Conservation (phyloP, 2,113 vertebrate genomes). For the Puffinus mauretanicus region DNA sequence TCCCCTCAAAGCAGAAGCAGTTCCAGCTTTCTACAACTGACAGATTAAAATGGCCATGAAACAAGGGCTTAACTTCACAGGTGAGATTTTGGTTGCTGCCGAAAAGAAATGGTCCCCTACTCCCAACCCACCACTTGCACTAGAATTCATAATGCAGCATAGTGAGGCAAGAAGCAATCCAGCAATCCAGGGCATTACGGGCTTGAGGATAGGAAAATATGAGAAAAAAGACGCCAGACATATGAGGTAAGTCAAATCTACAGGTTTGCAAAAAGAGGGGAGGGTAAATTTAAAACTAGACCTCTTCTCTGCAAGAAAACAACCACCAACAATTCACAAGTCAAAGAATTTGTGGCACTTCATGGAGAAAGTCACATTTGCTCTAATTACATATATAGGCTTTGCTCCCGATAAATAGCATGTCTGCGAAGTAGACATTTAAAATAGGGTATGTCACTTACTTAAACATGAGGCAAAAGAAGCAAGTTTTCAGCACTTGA, state of each 20-base stretch:
- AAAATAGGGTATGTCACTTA: not conserved
- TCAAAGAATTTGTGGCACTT: not conserved
- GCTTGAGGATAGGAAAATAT: not conserved
- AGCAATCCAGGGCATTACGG: not conserved
- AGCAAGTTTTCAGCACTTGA: not conserved
- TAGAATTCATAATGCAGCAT: not conserved
- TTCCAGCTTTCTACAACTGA: not conserved
- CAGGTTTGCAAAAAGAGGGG: not conserved
- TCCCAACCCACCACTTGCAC: not conserved
- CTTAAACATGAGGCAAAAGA: not conserved
- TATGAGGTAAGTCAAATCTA: not conserved
- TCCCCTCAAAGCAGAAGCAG: not conserved
- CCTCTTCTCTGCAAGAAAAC: not conserved
- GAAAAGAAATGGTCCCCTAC: not conserved
- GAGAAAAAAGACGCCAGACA: not conserved
- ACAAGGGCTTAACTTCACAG: not conserved
- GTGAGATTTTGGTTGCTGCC: not conserved
- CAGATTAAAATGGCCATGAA: not conserved
- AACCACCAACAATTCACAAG: not conserved
- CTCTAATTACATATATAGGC: not conserved
- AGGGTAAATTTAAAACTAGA: not conserved
- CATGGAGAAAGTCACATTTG: not conserved
- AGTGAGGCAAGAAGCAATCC: fast-evolving
- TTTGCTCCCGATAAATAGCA: not conserved
- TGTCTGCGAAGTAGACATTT: not conserved